Conservation (phyloP, 2,113 vertebrate genomes). For the Ciconia stormi region DNA sequence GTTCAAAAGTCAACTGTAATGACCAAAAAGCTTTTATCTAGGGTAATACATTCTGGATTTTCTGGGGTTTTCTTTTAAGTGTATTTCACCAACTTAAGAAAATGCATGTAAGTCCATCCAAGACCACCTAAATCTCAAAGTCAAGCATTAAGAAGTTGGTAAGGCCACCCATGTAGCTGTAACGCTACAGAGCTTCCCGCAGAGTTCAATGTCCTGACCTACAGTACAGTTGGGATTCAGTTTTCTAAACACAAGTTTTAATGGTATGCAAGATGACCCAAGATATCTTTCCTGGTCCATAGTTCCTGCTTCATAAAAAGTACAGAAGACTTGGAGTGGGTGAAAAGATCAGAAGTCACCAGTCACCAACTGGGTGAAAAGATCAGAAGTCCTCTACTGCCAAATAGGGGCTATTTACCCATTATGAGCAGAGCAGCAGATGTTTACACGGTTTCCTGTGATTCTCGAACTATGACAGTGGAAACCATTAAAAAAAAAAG, state of each 20-base stretch:
- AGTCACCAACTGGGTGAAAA: no score
- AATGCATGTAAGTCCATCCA: not conserved
- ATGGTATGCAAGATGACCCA: not conserved
- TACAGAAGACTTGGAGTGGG: not conserved
- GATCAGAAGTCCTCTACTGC: not conserved
- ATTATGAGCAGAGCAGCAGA: not conserved
- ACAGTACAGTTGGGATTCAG: not conserved
- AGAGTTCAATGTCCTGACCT: not conserved
- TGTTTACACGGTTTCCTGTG: not conserved
- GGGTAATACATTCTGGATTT: not conserved
- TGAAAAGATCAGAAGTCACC: not conserved
- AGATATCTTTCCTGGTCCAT: not conserved
- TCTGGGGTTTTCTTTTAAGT: not conserved
- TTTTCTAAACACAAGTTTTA: not conserved
- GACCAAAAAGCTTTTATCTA: not conserved
- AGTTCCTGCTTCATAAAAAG: not conserved
- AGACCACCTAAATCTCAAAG: not conserved
- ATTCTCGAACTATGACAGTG: not conserved
- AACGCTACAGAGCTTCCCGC: not conserved
- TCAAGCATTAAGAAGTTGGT: not conserved
- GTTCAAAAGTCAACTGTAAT: not conserved
- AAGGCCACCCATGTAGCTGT: not conserved
- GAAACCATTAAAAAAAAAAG: not conserved
- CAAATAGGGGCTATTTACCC: rapidly evolving
- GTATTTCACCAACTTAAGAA: not conserved